Evolutionary conservation across 2,113 vertebrate genomes (phyloP).

Genomic region (Nettapus auritus): DNA sequence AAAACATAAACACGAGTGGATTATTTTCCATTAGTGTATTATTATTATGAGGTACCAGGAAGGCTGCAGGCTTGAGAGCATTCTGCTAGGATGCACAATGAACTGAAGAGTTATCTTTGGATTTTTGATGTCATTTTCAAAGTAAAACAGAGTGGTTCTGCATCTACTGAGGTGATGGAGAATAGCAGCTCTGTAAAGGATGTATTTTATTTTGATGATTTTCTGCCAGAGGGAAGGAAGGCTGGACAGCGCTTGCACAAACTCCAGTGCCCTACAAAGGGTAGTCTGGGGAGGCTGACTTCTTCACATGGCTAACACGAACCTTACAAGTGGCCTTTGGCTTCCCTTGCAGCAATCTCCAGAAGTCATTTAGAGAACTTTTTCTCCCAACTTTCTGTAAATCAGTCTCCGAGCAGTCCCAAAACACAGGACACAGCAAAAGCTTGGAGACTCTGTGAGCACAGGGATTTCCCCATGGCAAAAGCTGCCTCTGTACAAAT

Average conservation of each 20-base stretch:
- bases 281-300: neutral
- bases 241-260: neutral
- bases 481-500: rapidly evolving
- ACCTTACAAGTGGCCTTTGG: neutral
- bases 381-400: neutral
- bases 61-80: neutral
- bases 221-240: neutral
- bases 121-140: neutral
- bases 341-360: neutral
- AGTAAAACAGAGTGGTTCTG: neutral
- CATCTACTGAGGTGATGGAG: neutral
- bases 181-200: neutral
- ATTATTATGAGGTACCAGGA: neutral
- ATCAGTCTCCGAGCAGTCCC: neutral
- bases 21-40: neutral
- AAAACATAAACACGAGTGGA: neutral
- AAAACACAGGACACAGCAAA: neutral
- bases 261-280: neutral
- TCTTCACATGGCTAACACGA: neutral
- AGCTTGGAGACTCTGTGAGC: neutral
- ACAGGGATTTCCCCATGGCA: neutral
- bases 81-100: neutral
- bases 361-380: neutral
- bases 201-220: neutral
- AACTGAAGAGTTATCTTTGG: neutral